Evolutionary conservation across 37 sponge, comb jelly and placozoan genomes (phyloP).

Genomic region (Cladorhizidae sp.): DNA sequence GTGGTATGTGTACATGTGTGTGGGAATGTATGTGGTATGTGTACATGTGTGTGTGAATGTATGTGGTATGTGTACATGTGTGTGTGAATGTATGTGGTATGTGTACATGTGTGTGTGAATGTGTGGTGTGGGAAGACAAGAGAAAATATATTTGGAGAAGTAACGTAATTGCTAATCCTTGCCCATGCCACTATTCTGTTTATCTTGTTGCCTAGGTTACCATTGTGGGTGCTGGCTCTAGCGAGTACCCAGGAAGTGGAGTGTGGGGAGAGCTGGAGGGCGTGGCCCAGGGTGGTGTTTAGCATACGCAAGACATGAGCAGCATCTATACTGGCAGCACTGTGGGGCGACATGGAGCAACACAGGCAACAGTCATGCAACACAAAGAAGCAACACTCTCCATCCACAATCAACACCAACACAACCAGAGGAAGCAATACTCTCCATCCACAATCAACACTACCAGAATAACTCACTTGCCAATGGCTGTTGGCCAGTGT

Average conservation of each 20-base stretch:
- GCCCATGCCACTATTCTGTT: not conserved
- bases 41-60: too few species aligned
- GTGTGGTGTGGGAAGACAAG: not conserved
- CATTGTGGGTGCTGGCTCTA: constrained; percentile 46
- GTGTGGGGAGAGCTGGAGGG: constrained; percentile 49
- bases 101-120: too few species aligned
- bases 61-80: too few species aligned
- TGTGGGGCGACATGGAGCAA: not conserved
- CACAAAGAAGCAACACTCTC: too few species aligned
- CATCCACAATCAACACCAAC: too few species aligned
- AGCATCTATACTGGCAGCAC: constrained; percentile 46
- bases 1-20: too few species aligned
- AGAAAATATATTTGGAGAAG: too few species aligned
- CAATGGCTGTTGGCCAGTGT: constrained; percentile 83
- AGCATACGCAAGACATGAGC: constrained; percentile 53
- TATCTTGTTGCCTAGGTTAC: constrained; percentile 12
- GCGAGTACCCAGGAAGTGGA: constrained; percentile 46
- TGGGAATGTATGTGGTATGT: too few species aligned
- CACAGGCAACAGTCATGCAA: not conserved
- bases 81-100: too few species aligned
- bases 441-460: too few species aligned
- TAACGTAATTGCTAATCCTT: too few species aligned
- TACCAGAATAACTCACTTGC: constrained; percentile 48
- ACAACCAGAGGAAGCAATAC: too few species aligned
- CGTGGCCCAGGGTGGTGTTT: constrained; percentile 28